Evolutionary conservation across 2,888 invertebrate species (phyloP).

Genomic region (Pasiphila rectangulata): DNA sequence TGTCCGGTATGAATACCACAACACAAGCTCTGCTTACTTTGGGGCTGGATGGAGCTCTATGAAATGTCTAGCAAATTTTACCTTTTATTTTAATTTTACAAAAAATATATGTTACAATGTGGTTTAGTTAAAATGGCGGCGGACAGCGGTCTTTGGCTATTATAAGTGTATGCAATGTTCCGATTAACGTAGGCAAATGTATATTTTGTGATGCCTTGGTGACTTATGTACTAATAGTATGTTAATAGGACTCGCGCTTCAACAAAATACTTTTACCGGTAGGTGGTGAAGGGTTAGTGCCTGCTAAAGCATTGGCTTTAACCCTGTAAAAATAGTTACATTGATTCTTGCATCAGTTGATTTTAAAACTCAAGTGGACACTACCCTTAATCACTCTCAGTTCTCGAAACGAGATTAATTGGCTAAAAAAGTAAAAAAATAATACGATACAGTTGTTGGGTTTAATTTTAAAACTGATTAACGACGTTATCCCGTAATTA

Average conservation of each 20-base stretch:
- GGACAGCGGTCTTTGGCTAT: conserved; percentile 1
- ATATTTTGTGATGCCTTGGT: conserved; percentile 16
- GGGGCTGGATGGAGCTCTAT: too few relatives aligned
- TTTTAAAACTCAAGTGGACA: not conserved
- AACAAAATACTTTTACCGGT: conserved; percentile 1
- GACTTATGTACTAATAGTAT: conserved; percentile 6
- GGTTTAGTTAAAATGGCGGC: not conserved
- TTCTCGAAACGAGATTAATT: not conserved
- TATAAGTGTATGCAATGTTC: conserved; percentile 14
- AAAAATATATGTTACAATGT: too few relatives aligned
- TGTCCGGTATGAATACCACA: too few relatives aligned
- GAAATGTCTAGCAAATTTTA: too few relatives aligned
- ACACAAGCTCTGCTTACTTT: too few relatives aligned
- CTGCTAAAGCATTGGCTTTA: not conserved
- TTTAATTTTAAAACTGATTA: too few relatives aligned
- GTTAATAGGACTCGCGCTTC: conserved; percentile 7
- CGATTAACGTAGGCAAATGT: conserved; percentile 12
- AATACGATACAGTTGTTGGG: not conserved
- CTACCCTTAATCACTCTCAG: not conserved
- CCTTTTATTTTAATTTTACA: too few relatives aligned
- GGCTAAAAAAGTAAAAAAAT: conserved; percentile 1
- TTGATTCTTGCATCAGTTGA: too few relatives aligned
- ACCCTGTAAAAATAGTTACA: not conserved
- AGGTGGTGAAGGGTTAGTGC: not conserved
- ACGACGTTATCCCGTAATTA: too few relatives aligned